Base-by-base conservation (phyloP, 1,140 invertebrate genomes). In the Dermatophagoides farinae region DNA sequence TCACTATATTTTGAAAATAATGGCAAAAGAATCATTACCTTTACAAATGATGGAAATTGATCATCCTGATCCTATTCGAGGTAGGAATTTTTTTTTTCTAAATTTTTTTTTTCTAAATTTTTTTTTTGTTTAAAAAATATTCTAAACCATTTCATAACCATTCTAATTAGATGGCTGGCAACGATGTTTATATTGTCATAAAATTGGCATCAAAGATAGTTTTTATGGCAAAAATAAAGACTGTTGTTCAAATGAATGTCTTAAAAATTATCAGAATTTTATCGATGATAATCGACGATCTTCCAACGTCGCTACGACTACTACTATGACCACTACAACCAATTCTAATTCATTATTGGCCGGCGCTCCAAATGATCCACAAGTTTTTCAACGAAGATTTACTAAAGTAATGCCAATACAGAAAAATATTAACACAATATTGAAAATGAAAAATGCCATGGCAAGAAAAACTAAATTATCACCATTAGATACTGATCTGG, bases 221-320 rank as follows among this genome's bases (percentile, higher is more conserved):
- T 55, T 55, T 44, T 55, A 55, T 25, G 53, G 53, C 2, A 14
- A 23, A 39, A 55, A 44, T 23, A 55, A 55, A 44, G 53, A 55
- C 1, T 55, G 5, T 44, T 55, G 53, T 23, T 55, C 53, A 14
- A 23, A 5, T 16, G 22, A 40, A 23, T 55, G 53, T 20, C 23
- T 2, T 23, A 20, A 23, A n/a, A 6, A 5, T 44, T 4, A 14
- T 20, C 5, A 23, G 1, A 38, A n/a, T 50, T 22, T 1, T 50
- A 4, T 14, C 6, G 53, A 39, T 55, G 12, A 5, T 11, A 44
- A 55, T 40, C 25, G 23, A 6, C 31, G 12, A 23, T 23, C 53
- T 5, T 20, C 11, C 10, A 54, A n/a, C 53, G 39, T 8, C 2
- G 1, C 46, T 4, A 23, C 46, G 9, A 47, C 46, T 4, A 8